A percentile compares a stretch with the other conserved stretches of the same genome.
Conservation (phyloP, 2,888 invertebrate genomes). For the Erebia epiphron region DNA sequence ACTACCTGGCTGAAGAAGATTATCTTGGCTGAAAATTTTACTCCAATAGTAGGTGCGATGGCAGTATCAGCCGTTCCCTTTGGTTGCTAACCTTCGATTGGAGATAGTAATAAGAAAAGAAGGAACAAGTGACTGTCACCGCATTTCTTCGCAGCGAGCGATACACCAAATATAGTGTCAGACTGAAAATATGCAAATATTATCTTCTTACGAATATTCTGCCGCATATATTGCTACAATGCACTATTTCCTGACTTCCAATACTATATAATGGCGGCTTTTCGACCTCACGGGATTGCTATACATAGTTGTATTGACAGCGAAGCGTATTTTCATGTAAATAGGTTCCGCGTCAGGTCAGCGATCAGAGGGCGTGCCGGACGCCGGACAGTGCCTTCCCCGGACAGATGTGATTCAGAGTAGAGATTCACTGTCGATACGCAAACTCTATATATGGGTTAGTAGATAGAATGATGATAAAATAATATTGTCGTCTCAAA, state of each 20-base stretch:
- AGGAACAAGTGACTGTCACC: too few species aligned
- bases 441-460: background rate
- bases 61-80: too few species aligned
- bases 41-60: too few species aligned
- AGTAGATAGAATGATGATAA: background rate
- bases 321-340: conserved; percentile 4
- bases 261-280: background rate
- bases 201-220: background rate
- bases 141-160: too few species aligned
- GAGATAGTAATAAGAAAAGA: too few species aligned
- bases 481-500: background rate
- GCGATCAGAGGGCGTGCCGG: background rate
- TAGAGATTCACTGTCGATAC: background rate
- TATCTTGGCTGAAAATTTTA: too few species aligned
- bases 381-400: background rate
- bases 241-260: background rate
- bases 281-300: background rate
- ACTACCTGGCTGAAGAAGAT: too few species aligned
- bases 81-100: too few species aligned
- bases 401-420: background rate
- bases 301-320: background rate
- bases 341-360: background rate
- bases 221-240: background rate
- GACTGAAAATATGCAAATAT: too few species aligned
- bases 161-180: too few species aligned